These are phyloP conservation scores for Sphaeramia orbicularis DNA, from an alignment of 2,797 vertebrate species.

Conservation along the genomic window DNA sequence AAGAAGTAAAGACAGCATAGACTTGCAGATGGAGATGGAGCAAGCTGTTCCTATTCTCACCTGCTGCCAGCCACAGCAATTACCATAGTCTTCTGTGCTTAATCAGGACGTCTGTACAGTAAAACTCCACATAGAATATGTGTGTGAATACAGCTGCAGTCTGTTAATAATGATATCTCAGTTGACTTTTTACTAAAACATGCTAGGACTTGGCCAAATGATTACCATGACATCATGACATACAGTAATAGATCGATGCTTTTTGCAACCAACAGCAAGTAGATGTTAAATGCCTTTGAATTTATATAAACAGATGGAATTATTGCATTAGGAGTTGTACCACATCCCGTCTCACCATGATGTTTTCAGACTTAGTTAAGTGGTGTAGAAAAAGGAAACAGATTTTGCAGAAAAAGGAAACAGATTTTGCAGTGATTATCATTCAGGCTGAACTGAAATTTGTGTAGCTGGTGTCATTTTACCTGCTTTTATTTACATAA, in stretches of 20 bases:
- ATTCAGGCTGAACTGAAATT: background rate
- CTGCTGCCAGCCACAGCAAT: background rate
- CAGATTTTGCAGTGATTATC: no score
- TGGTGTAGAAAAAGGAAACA: background rate
- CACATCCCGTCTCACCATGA: background rate
- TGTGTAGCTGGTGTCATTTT: background rate
- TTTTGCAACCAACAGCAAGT: background rate
- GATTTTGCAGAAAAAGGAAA: background rate
- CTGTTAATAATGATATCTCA: background rate
- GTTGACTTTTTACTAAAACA: background rate
- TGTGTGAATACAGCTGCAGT: constrained; percentile 9
- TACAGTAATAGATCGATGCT: background rate
- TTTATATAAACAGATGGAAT: background rate
- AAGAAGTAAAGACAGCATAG: background rate
- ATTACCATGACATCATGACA: no score
- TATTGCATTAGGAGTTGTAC: background rate
- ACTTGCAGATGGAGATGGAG: background rate
- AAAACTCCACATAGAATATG: background rate
- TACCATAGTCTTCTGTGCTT: constrained; percentile 23
- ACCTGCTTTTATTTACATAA: background rate
- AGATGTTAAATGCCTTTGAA: background rate
- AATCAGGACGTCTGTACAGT: background rate
- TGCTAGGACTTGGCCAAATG: background rate
- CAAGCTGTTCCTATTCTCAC: constrained; percentile 7
- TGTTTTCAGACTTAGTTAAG: background rate